phyloP scores from a whole-genome alignment of 2,113 vertebrate genomes.

The Calyptommatus sinebrachiatus region DNA sequence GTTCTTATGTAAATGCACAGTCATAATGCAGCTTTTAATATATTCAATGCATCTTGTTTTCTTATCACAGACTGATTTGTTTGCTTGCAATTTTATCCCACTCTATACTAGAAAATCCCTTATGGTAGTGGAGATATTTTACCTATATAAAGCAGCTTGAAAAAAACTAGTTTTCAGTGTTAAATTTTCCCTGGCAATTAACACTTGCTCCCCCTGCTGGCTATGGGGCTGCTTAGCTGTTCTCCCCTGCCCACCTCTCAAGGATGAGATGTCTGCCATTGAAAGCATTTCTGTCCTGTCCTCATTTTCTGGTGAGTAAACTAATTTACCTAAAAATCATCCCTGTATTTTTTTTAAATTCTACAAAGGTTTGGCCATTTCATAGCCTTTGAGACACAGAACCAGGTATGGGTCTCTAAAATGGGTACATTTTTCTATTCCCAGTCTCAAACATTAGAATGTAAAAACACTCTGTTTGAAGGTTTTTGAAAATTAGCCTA shows the following conservation, averaged over 20 bases:
- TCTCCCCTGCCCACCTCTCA: background rate
- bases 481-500: slow-evolving; percentile 10
- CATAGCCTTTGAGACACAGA: background rate
- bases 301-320: background rate
- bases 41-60: background rate
- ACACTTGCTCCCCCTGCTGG: slow-evolving; percentile 29
- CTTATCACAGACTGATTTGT: background rate
- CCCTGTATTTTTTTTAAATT: background rate
- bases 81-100: no score
- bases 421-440: background rate
- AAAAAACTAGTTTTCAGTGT: background rate
- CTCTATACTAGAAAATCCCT: no score
- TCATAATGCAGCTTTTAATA: background rate
- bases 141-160: background rate
- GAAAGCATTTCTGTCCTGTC: background rate
- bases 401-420: no score
- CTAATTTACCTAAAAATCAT: background rate
- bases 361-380: background rate
- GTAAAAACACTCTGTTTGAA: slow-evolving; percentile 3
- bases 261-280: background rate
- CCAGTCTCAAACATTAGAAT: slow-evolving; percentile 34
- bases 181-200: slow-evolving; percentile 9
- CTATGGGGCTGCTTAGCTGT: slow-evolving; percentile 18
- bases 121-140: slow-evolving; percentile 1
- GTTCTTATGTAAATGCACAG: no score